Evolutionary conservation across 2,797 vertebrate genomes (phyloP).

Genomic region (Onychomys torridus): DNA sequence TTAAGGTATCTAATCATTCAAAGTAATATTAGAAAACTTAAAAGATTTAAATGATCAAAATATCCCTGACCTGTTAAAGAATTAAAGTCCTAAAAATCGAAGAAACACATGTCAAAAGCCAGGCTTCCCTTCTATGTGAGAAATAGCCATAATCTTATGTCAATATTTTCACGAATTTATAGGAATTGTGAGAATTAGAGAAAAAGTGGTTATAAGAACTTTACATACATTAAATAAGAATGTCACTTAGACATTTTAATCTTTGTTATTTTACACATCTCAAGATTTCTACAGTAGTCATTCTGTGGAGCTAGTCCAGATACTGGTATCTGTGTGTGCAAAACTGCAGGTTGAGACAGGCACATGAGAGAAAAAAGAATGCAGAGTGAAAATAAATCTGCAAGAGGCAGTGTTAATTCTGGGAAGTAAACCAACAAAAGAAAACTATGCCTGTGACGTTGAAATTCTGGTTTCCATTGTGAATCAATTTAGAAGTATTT

Average conservation of each 20-base stretch:
- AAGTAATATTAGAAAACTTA: neutral
- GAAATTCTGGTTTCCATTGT: neutral
- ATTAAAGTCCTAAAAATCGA: neutral
- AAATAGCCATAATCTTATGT: neutral
- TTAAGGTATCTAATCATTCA: neutral
- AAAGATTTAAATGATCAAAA: slow-evolving; percentile 14
- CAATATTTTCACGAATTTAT: neutral
- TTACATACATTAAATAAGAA: neutral
- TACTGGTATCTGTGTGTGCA: neutral
- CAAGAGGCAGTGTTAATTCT: neutral
- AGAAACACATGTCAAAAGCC: neutral
- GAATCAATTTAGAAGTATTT: slow-evolving; percentile 11
- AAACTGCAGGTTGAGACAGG: neutral
- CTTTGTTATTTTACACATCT: neutral
- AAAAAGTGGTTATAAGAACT: neutral
- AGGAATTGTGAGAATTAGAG: neutral
- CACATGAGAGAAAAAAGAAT: neutral
- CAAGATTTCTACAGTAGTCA: neutral
- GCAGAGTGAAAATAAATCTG: neutral
- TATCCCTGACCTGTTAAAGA: neutral
- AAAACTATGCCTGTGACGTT: neutral
- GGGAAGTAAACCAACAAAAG: neutral
- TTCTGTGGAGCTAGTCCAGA: too few species aligned
- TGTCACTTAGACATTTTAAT: neutral
- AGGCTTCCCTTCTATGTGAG: neutral